These are phyloP conservation scores for Lynx canadensis DNA, from an alignment of 2,113 vertebrate species.

Conservation along the genomic window DNA sequence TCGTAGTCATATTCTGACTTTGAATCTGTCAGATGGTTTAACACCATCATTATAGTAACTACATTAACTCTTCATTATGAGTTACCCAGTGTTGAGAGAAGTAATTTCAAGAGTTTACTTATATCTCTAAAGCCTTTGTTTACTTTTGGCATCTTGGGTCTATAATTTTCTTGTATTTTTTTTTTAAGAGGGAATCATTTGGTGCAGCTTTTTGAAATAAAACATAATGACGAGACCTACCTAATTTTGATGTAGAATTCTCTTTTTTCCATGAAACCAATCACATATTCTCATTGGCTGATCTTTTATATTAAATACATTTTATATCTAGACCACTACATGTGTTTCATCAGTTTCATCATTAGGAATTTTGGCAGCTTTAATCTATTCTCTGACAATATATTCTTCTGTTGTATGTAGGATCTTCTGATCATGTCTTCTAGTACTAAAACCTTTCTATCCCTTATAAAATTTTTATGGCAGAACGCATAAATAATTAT, in stretches of 20 bases:
- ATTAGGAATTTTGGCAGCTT: conserved; percentile 24
- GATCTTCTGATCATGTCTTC: background rate
- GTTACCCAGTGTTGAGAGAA: conserved; percentile 60
- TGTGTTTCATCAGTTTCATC: background rate
- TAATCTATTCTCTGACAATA: background rate
- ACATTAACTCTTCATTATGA: conserved; percentile 56
- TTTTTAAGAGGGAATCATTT: background rate
- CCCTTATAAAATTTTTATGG: background rate
- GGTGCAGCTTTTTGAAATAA: background rate
- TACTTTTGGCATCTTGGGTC: background rate
- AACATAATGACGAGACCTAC: background rate
- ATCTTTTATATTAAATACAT: conserved; percentile 24
- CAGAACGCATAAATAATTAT: background rate
- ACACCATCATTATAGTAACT: conserved; percentile 71
- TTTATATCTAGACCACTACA: background rate
- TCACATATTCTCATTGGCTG: background rate
- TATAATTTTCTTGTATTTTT: background rate
- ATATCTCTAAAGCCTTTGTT: conserved; percentile 14
- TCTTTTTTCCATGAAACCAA: background rate
- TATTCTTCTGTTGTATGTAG: background rate
- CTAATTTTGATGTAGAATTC: conserved; percentile 33
- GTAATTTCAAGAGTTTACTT: conserved; percentile 55
- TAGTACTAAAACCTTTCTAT: background rate
- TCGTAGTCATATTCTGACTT: conserved; percentile 83
- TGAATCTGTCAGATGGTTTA: conserved; percentile 83